phyloP scores from a whole-genome alignment of 2,797 vertebrate genomes.

The Anabas testudineus region DNA sequence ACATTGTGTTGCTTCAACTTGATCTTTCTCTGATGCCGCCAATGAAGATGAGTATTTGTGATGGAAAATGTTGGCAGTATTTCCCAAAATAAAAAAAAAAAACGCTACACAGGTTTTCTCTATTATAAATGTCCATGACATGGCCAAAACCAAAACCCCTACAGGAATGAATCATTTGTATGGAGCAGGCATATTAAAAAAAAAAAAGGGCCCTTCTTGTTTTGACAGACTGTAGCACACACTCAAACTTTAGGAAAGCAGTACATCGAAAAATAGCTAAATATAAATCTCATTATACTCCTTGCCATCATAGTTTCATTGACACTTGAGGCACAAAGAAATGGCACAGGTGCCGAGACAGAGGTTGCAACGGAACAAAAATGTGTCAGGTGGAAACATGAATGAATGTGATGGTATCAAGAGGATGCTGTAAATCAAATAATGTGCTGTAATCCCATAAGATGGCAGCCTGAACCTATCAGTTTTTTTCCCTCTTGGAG shows the following conservation, averaged over 20 bases:
- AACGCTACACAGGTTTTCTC: constrained; percentile 29
- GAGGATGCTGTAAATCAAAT: constrained; percentile 58
- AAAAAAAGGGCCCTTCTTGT: constrained; percentile 59
- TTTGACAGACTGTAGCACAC: constrained; percentile 73
- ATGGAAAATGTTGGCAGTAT: constrained; percentile 38
- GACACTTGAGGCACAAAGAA: constrained; percentile 72
- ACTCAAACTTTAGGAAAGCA: constrained; percentile 58
- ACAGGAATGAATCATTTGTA: constrained; percentile 59
- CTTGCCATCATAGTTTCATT: constrained; percentile 59
- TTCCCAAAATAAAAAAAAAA: constrained; percentile 34
- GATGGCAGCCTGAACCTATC: constrained; percentile 43
- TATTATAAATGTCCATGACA: constrained; percentile 51
- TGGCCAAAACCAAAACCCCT: constrained; percentile 31
- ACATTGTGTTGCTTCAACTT: constrained; percentile 45
- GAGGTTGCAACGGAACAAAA: constrained; percentile 66
- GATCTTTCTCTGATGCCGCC: constrained; percentile 53
- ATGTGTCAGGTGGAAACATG: constrained; percentile 71
- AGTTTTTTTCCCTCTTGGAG: constrained; percentile 3
- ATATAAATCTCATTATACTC: constrained; percentile 77
- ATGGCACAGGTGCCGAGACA: constrained; percentile 65
- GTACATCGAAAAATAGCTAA: constrained; percentile 68
- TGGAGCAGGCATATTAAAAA: constrained; percentile 48
- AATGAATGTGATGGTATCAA: constrained; percentile 68
- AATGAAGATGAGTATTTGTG: constrained; percentile 38
- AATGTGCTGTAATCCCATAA: constrained; percentile 37